Evolutionary conservation across 2,797 vertebrate genomes (phyloP), one percentile per base, ranked within the genome.

Genomic region (Nyctalus aviator): DNA sequence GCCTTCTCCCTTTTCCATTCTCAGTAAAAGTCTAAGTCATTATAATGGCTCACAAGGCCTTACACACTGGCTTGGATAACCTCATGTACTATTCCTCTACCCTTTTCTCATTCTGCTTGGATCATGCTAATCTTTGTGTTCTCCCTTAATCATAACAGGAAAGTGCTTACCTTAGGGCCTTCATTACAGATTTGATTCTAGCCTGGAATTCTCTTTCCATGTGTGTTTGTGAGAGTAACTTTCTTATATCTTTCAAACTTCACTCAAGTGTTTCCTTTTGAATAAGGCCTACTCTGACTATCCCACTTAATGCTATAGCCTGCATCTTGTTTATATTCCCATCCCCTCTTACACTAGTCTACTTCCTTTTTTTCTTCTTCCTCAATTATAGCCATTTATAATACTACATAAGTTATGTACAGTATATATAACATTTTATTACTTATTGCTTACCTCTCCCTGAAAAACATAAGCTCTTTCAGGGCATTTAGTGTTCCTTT

Each of bases 401-500:
- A 75, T 72, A 25, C 25, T 79, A 17, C 7, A 7, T 69, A 68
- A 32, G 25, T 37, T 69, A 69, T 7, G 78, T 44, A 59, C 27
- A 41, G 72, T 53, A 59, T n/a, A 48, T 25, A 71, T 66, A 11
- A 48, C 1, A 48, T 62, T 91, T 91, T 75, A 35, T 73, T 30
- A 82, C 17, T 88, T 57, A n/a, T 88, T 93, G 3, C 75, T 76
- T 90, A 69, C 46, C 14, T 93, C 35, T 7, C 11, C 41, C 2
- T 17, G 13, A 11, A 90, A 84, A 93, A 66, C 64, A 0, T 91
- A 53, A 84, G 48, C 12, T 92, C 30, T 81, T 21, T 85, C 17
- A 15, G 50, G 8, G 3, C 35, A 87, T 77, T 86, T 86, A 72
- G 18, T 77, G 5, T 81, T 88, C 53, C 27, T 85, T 95, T 90